Percentiles rank a stretch among this genome's conserved stretches.
Conservation (phyloP, 2,888 invertebrate species). For the Oligia latruncula region DNA sequence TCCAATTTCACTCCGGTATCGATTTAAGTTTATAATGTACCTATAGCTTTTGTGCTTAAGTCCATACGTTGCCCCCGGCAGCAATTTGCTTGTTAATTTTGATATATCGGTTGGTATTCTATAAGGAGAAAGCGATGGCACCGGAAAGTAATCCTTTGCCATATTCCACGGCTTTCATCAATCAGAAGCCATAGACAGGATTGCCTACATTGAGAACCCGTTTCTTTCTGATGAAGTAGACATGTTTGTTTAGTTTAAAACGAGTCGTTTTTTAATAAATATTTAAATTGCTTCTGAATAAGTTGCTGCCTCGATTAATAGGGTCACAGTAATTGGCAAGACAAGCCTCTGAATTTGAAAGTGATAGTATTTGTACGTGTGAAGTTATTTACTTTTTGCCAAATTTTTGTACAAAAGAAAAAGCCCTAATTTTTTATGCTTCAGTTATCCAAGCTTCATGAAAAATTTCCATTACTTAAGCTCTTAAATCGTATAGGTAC, state of each 20-base stretch:
- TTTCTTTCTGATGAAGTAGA: slow-evolving; percentile 41
- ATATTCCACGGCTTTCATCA: slow-evolving; percentile 80
- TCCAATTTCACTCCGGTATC: slow-evolving; percentile 79
- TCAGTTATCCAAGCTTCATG: slow-evolving; percentile 1
- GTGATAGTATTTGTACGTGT: slow-evolving; percentile 47
- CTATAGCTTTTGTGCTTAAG: slow-evolving; percentile 70
- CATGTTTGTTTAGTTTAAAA: slow-evolving; percentile 34
- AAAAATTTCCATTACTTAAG: slow-evolving; percentile 18
- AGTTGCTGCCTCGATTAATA: slow-evolving; percentile 25
- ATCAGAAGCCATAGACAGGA: slow-evolving; percentile 70
- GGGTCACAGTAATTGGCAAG: slow-evolving; percentile 22
- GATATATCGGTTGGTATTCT: slow-evolving; percentile 79
- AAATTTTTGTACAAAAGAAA: slow-evolving; percentile 15
- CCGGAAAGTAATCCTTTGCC: slow-evolving; percentile 67
- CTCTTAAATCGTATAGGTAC: slow-evolving; percentile 17
- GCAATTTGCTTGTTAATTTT: slow-evolving; percentile 77
- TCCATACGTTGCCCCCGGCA: slow-evolving; percentile 71
- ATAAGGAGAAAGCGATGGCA: slow-evolving; percentile 82
- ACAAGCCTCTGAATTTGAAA: slow-evolving; percentile 43
- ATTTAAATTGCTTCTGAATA: slow-evolving; percentile 40
- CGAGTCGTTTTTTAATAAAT: slow-evolving; percentile 32
- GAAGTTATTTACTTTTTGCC: slow-evolving; percentile 40
- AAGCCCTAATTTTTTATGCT: slow-evolving; percentile 27
- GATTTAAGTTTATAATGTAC: slow-evolving; percentile 76
- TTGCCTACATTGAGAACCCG: slow-evolving; percentile 53